Evolutionary conservation across 1,140 invertebrate genomes (phyloP).

Genomic region (Drosophila bocqueti): DNA sequence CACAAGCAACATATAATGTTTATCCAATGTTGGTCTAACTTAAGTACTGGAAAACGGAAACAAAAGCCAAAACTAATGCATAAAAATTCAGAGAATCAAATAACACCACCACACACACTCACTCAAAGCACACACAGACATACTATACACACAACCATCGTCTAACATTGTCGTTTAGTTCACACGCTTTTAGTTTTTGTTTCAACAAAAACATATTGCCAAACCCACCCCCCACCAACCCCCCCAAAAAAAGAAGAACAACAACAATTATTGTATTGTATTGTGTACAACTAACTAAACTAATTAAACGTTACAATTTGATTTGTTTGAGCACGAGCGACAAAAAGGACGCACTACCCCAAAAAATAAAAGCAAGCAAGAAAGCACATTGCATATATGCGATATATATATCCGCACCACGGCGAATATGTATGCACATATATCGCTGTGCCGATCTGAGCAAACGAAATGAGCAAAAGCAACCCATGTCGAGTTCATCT

Average conservation of each 20-base stretch:
- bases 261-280: slow-evolving; percentile 58
- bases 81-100: slow-evolving; percentile 44
- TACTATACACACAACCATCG: slow-evolving; percentile 1
- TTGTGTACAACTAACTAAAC: slow-evolving; percentile 70
- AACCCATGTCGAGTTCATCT: slow-evolving; percentile 85
- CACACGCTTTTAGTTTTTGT: slow-evolving; percentile 60
- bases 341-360: slow-evolving; percentile 62
- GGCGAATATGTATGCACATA: slow-evolving; percentile 44
- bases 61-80: slow-evolving; percentile 17
- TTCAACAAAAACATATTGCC: slow-evolving; percentile 18
- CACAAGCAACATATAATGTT: slow-evolving; percentile 31
- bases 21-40: slow-evolving; percentile 50
- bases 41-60: slow-evolving; percentile 41
- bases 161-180: slow-evolving; percentile 27
- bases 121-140: slow-evolving; percentile 45
- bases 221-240: slow-evolving; percentile 17
- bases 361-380: slow-evolving; percentile 7
- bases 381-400: slow-evolving; percentile 52
- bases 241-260: slow-evolving; percentile 15
- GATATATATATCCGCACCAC: slow-evolving; percentile 51
- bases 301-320: slow-evolving; percentile 80
- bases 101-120: slow-evolving; percentile 23
- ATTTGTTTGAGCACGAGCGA: slow-evolving; percentile 77
- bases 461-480: slow-evolving; percentile 47
- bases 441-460: slow-evolving; percentile 47